Base-by-base conservation (phyloP, 2,113 vertebrate species). In the Zeus faber region DNA sequence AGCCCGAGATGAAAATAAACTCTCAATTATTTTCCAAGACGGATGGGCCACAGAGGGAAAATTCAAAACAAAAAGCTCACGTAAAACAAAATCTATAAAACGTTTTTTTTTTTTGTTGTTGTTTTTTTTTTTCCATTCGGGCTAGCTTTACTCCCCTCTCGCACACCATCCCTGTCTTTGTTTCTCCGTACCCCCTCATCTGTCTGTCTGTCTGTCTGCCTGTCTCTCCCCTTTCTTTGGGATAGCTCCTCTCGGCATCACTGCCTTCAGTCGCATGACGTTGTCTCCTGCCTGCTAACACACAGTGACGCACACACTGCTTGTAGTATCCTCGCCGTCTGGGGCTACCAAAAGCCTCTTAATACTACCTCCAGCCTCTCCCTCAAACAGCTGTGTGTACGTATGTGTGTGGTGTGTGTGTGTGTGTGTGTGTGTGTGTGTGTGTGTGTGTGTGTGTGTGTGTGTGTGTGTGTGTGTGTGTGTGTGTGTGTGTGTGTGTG, bases 311-410 rank as follows among this genome's bases (percentile, higher is more conserved):
- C 76, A 77, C 58, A 0, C 52, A 50, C 55, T 44, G 47, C 49
- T 56, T 4, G 23, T 53, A 27, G 57, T 54, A 62, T 74, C 37
- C 55, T 55, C 17, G 23, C 59, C 72, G 64, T 65, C 68, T 72
- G 33, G 29, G 46, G 69, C 51, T 70, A 54, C 62, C 74, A 54
- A 50, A 72, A 54, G 44, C 62, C 70, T 69, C 62, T 58, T 69
- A n/a, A 62, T 63, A 49, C 59, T 22, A 18, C 67, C 62, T 65
- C 63, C 59, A 25, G 2, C 72, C 70, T 77, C 70, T 66, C 62
- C 69, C 58, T 62, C 62, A 49, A 64, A 68, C 84, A 85, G 80
- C 77, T 84, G 74, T 78, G 73, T 71, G 72, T 65, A 66, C 39
- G 50, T 70, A 73, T 23, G 56, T 56, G 62, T 17, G 27, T 79